Evolutionary conservation across 2,888 invertebrate species (phyloP), one percentile per base, ranked within the genome.

Genomic region (Colostygia pectinataria): DNA sequence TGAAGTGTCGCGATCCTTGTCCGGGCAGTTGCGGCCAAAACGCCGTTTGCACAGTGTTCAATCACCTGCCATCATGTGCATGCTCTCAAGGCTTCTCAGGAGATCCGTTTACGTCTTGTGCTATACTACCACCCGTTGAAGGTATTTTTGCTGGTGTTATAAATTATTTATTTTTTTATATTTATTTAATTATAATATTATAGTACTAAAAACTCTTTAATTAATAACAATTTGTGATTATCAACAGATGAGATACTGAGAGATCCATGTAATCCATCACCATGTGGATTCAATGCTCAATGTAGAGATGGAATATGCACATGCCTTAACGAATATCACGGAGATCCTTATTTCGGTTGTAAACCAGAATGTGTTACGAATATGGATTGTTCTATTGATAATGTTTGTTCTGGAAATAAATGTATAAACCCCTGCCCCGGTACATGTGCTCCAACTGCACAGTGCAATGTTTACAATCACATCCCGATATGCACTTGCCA

Each of bases 301-400:
- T 95, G 95, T 66, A 81, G 83, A 54, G 77, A 93, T 60, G 94
- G 94, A 13, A 75, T 91, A 52, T 96, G 96, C 70, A 91, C 92
- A 9, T 96, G 96, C 68, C 72, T 93, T 45, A 81, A 89, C n/a
- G 94, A 94, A 63, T 95, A 94, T 71, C 91, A 92, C 47, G 96
- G 96, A 31, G 94, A 95, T 81, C 95, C 96, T 24, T 94, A 93
- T 66, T 77, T 91, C 20, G 93, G 93, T 13, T 96, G 96, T 68
- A 92, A 94, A 57, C 96, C 95, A 1, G 95, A 96, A 84, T 96
- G 96, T 74, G 90, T 95, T 12, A 90, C 93, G 10, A 96, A 94
- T 73, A 92, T 92, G 41, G 96, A 96, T 60, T 96, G 96, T 74
- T 71, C 92, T 0, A 66, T 89, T 49, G 89, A 94, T 61, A 93